Percentiles rank a stretch among this genome's conserved stretches.
These are phyloP conservation scores for Tenthredo notha DNA, from an alignment of 2,888 invertebrate genomes.

Conservation along the genomic window DNA sequence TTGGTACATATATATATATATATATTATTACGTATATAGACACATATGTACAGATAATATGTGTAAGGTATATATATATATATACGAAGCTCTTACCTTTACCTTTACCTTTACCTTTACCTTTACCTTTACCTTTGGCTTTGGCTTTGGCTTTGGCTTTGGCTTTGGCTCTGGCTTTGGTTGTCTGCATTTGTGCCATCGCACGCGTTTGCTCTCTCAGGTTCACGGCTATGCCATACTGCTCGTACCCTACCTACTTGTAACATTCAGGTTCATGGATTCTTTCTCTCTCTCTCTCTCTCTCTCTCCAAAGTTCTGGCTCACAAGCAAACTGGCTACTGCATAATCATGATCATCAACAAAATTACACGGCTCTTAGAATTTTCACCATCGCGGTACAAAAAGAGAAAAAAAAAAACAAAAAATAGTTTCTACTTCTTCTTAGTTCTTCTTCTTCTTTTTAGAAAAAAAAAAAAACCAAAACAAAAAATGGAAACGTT, in stretches of 20 bases:
- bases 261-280: conserved; percentile 39
- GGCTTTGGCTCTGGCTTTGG: not conserved
- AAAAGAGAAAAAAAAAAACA: no score
- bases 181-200: not conserved
- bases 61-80: not conserved
- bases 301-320: not conserved
- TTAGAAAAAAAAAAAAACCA: no score
- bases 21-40: not conserved
- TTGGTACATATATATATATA: not conserved
- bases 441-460: no score
- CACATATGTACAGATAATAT: not conserved
- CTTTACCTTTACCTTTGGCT: not conserved
- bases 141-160: conserved; percentile 5
- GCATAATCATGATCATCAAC: not conserved
- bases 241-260: not conserved
- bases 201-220: conserved; percentile 23
- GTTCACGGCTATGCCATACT: conserved; percentile 34
- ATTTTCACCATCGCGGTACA: no score
- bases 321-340: not conserved
- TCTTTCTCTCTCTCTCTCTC: not conserved
- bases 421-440: no score
- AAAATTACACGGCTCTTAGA: no score
- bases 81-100: not conserved
- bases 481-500: no score
- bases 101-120: no score